Evolutionary conservation across 2,113 vertebrate genomes (phyloP).

Genomic region (Platichthys flesus): DNA sequence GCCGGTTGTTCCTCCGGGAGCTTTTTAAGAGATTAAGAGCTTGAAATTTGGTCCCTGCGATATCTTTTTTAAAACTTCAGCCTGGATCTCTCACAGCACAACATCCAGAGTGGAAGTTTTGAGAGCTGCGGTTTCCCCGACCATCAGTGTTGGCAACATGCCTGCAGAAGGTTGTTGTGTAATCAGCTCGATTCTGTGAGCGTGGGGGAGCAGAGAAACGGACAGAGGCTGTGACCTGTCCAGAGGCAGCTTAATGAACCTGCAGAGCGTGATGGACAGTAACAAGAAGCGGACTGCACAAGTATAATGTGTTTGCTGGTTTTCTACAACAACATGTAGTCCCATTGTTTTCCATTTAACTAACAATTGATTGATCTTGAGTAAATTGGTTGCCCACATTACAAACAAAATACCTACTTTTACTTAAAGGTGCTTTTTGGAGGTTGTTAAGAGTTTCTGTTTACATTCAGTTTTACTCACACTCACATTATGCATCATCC

Average conservation of each 20-base stretch:
- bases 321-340: neutral
- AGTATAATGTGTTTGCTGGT: neutral
- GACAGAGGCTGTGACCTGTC: slow-evolving; percentile 32
- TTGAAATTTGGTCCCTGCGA: slow-evolving; percentile 13
- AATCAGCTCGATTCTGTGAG: slow-evolving; percentile 53
- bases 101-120: slow-evolving; percentile 15
- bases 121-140: slow-evolving; percentile 30
- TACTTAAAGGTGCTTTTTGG: neutral
- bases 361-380: neutral
- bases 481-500: no score
- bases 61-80: slow-evolving; percentile 4
- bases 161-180: slow-evolving; percentile 33
- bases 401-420: neutral
- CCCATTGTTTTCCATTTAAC: neutral
- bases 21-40: slow-evolving; percentile 18
- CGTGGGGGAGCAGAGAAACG: slow-evolving; percentile 10
- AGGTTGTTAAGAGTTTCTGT: neutral
- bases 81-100: neutral
- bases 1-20: slow-evolving; percentile 13
- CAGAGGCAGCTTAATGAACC: slow-evolving; percentile 34
- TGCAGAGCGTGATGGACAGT: neutral
- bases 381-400: neutral
- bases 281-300: neutral
- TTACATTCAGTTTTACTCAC: no score
- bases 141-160: slow-evolving; percentile 8